These are phyloP conservation scores for Nephrocerus scutellatus DNA, from an alignment of 2,888 invertebrate genomes.

Conservation along the genomic window DNA sequence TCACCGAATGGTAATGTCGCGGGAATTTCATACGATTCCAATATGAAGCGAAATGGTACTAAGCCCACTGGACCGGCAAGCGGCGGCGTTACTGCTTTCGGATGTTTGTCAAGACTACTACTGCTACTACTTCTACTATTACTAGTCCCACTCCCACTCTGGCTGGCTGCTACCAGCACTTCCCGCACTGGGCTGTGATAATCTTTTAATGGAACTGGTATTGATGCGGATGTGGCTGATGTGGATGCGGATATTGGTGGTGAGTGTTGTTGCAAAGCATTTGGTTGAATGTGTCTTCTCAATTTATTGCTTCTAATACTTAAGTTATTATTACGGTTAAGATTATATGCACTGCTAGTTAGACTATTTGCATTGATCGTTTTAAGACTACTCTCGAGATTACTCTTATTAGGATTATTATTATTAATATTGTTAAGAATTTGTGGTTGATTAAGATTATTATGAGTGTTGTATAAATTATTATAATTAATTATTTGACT, in stretches of 20 bases:
- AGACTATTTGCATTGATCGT: slow-evolving; percentile 22
- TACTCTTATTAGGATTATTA: slow-evolving; percentile 17
- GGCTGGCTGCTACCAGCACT: slow-evolving; percentile 10
- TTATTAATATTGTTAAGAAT: slow-evolving; percentile 15
- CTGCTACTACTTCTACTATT: slow-evolving; percentile 22
- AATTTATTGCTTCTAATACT: slow-evolving; percentile 31
- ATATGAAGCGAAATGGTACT: slow-evolving; percentile 26
- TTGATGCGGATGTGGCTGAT: slow-evolving; percentile 23
- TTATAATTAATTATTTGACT: slow-evolving; percentile 41
- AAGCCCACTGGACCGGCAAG: slow-evolving; percentile 1
- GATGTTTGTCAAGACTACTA: slow-evolving; percentile 15
- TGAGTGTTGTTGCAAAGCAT: slow-evolving; percentile 9
- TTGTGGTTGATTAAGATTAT: slow-evolving; percentile 14
- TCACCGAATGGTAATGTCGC: slow-evolving; percentile 24
- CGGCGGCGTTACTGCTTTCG: too few species aligned
- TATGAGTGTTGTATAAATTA: slow-evolving; percentile 22
- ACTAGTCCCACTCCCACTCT: slow-evolving; percentile 4
- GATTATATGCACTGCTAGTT: slow-evolving; percentile 25
- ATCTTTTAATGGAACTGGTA: slow-evolving; percentile 10
- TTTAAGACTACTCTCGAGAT: slow-evolving; percentile 18
- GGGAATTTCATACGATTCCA: slow-evolving; percentile 39
- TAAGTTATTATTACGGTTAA: slow-evolving; percentile 21
- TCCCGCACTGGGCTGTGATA: slow-evolving; percentile 29
- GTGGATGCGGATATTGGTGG: slow-evolving; percentile 13
- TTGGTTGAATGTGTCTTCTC: slow-evolving; percentile 30